Evolutionary conservation across 1,140 invertebrate genomes (phyloP), one percentile per base, ranked within the genome.

Genomic region (Drosophila mauritiana): DNA sequence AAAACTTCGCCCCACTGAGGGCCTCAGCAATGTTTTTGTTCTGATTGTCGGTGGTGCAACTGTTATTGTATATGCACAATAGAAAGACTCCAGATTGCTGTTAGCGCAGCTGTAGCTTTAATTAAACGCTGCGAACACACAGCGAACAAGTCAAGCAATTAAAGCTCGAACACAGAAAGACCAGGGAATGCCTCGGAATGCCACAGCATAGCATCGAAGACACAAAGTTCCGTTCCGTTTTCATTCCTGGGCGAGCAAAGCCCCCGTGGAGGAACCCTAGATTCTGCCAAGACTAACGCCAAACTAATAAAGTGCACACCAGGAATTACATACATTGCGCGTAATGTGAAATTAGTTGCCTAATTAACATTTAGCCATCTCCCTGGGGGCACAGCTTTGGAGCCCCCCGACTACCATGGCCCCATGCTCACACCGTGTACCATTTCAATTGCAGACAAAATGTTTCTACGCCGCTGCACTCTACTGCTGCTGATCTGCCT

Each of bases 301-400:
- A 82, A 80, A 62, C 84, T 82, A 80, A 88, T 89, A 80, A 73
- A 83, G 77, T 83, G 73, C 76, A 80, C 76, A 80, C 49, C 46
- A 89, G 79, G 84, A 84, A 88, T 88, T 89, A 88, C 83, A 89
- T 88, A 89, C 80, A 84, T 89, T 89, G 80, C 84, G 72, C 84
- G 80, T 88, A 84, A 84, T 79, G 58, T 52, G 73, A 80, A 84
- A 85, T 84, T 85, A 84, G 81, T 73, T 85, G 55, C 45, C 72
- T 84, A 83, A 88, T 88, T 88, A 88, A 80, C 80, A 89, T 89
- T 89, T 63, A 54, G 55, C 62, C 62, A 62, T 57, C 59, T 11
- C 48, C 46, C 31, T 6, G 8, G 48, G 12, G 31, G 34, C 25
- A 17, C 11, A 15, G 13, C 27, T 31, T 10, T 4, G 48, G 46